Percentiles rank a stretch among this genome's conserved stretches.
phyloP scores from a whole-genome alignment of 2,888 invertebrate genomes.

The Physocephala rufipes region DNA sequence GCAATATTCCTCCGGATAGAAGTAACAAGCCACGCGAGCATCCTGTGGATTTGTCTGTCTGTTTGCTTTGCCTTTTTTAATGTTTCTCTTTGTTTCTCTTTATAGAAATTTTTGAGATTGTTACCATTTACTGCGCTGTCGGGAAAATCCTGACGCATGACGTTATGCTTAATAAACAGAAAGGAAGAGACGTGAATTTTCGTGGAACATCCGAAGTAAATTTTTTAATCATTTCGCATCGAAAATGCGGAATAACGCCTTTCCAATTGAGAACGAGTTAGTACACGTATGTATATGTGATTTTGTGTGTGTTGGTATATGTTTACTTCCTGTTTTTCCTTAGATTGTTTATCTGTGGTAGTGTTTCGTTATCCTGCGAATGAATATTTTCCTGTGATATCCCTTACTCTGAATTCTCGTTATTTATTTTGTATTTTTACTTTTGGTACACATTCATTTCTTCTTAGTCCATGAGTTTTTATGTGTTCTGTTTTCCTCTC shows the following conservation, averaged over 20 bases:
- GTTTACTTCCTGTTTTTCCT: not conserved
- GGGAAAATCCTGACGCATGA: too few relatives aligned
- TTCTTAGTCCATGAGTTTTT: too few relatives aligned
- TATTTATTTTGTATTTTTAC: not conserved
- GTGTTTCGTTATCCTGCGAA: not conserved
- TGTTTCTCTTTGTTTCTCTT: too few relatives aligned
- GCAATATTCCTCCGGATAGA: too few relatives aligned
- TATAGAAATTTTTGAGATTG: too few relatives aligned
- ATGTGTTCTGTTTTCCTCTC: not conserved
- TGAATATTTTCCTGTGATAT: constrained; percentile 17
- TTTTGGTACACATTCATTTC: not conserved
- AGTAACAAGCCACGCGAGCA: too few relatives aligned
- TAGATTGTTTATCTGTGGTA: not conserved
- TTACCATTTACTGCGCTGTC: too few relatives aligned
- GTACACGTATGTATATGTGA: constrained; percentile 1
- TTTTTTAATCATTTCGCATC: constrained; percentile 1
- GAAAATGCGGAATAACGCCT: not conserved
- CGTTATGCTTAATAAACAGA: too few relatives aligned
- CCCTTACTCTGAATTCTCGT: not conserved
- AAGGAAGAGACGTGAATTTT: not conserved
- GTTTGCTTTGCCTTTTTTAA: too few relatives aligned
- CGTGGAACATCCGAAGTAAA: too few relatives aligned
- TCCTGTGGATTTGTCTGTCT: too few relatives aligned
- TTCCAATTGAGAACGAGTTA: not conserved
- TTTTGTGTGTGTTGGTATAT: constrained; percentile 5